Evolutionary conservation across 2,888 invertebrate species (phyloP), one percentile per base, ranked within the genome.

Genomic region (Drosophila monieri): DNA sequence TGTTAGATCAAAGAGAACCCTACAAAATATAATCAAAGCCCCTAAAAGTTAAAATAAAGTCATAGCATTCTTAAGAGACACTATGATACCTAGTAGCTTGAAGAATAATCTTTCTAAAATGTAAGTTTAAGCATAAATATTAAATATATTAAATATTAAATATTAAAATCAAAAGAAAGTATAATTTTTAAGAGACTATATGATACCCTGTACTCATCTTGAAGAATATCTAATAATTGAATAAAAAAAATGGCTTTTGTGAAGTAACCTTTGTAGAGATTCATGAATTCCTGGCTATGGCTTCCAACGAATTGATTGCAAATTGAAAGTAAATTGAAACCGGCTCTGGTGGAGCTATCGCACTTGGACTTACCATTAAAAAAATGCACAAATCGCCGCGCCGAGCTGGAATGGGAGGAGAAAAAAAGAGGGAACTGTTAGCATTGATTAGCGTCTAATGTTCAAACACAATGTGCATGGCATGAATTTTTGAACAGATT

Each of bases 351-450:
- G 9, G 35, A 18, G 15, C 56, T 25, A 56, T 66, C 57, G 59
- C 64, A 65, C 65, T 74, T 66, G 66, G 72, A 85, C 80, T 85
- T 77, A 80, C 80, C 81, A 81, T 68, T 68, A 85, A 35, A 85
- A 35, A 85, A 80, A 65, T 77, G 81, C 69, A 71, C 55, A 61
- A 58, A 62, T 54, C 65, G 58, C 76, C 51, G 51, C 18, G 25
- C 49, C 43, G 27, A 15, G 23, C 15, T 62, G 69, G 56, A 74
- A 47, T 3, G 32, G 2, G 41, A 32, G 2, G 41, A 32, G 65
- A 53, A 68, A 51, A 39, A 32, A 30, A 67, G 21, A 56, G 32
- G 27, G 51, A 72, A 47, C 14, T 58, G 53, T 84, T 83, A 83
- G 70, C 54, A 69, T 61, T 69, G 55, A 69, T 69, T 69, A 69